Conservation (phyloP, 2,113 vertebrate genomes). For the Rostratula benghalensis region DNA sequence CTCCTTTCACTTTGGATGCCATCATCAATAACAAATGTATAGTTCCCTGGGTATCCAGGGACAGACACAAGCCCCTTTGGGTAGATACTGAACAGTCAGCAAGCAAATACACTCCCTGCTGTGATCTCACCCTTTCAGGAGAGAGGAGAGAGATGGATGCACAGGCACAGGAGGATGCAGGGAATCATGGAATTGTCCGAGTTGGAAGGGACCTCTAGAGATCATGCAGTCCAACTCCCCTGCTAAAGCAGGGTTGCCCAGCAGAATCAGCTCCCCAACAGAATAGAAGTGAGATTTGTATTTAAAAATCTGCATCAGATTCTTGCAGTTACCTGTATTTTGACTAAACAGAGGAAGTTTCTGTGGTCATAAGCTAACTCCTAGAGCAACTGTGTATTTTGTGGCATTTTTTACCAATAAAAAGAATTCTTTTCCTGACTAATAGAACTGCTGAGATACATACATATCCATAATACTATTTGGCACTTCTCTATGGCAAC, state of each 20-base stretch:
- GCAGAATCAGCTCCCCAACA: not conserved
- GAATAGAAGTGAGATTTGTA: not conserved
- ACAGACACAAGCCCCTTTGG: not conserved
- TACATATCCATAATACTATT: not conserved
- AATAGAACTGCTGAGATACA: not conserved
- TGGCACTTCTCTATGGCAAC: not conserved
- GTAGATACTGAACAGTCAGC: not conserved
- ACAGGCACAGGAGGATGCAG: not conserved
- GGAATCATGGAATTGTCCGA: not conserved
- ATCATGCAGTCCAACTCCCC: too few relatives aligned
- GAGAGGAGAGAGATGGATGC: not conserved
- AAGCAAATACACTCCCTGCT: not conserved
- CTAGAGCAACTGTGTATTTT: not conserved
- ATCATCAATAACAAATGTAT: rapidly evolving
- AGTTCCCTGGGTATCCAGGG: not conserved
- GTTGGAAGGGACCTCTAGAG: too few relatives aligned
- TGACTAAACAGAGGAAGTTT: not conserved
- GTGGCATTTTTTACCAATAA: not conserved
- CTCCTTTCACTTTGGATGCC: not conserved
- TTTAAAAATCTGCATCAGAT: conserved; percentile 9
- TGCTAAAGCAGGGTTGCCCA: too few relatives aligned
- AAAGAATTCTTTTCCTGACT: not conserved
- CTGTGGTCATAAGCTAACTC: not conserved
- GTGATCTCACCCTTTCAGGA: not conserved
- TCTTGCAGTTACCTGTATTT: not conserved